phyloP scores from a whole-genome alignment of 2,797 vertebrate genomes.

The Sylvia borin region DNA sequence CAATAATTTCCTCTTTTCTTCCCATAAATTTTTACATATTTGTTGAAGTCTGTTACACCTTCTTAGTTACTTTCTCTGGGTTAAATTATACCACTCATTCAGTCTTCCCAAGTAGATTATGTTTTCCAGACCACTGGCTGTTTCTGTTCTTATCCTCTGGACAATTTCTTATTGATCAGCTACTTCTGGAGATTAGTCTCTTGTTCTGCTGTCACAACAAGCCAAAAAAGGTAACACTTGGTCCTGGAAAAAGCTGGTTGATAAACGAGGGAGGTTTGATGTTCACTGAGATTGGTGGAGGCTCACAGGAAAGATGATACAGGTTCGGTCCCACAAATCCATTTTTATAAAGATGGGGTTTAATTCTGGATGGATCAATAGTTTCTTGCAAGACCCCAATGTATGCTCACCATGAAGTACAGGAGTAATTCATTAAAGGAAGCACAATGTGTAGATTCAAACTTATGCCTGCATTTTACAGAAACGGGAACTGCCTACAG shows the following conservation, averaged over 20 bases:
- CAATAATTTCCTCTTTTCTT: background rate
- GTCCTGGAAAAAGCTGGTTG: background rate
- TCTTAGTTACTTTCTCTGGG: background rate
- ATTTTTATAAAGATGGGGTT: background rate
- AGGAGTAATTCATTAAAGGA: background rate
- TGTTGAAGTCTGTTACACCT: background rate
- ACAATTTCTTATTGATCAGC: background rate
- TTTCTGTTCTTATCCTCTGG: background rate
- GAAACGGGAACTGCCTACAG: background rate
- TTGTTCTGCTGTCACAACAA: background rate
- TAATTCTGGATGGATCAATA: background rate
- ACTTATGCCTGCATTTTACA: background rate
- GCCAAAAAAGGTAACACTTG: background rate
- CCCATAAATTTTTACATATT: background rate
- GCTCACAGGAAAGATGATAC: background rate
- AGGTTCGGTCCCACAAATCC: background rate
- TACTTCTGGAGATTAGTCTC: background rate
- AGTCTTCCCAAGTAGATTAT: background rate
- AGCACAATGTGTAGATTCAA: background rate
- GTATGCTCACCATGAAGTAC: background rate
- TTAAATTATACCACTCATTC: background rate
- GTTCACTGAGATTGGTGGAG: background rate
- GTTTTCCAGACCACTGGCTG: slow-evolving; percentile 4
- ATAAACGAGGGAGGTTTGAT: background rate
- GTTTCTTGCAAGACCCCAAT: background rate